A percentile compares a stretch with the other conserved stretches of the same genome.
phyloP scores from a whole-genome alignment of 2,888 invertebrate genomes.

The Didymodactylos carnosus region DNA sequence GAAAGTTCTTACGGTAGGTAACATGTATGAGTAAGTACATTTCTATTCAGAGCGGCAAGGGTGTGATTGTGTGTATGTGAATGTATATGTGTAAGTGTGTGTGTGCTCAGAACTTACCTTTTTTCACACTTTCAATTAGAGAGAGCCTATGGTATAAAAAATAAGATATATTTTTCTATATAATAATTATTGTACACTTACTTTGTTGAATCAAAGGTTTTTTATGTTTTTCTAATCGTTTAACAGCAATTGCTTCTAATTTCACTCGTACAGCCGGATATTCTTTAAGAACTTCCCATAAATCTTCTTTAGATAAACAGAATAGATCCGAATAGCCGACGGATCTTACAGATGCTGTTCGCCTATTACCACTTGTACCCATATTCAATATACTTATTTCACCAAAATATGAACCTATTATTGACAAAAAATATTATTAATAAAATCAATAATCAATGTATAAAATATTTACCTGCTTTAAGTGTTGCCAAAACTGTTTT shows the following conservation, averaged over 20 bases:
- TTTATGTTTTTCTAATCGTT: conserved; percentile 88
- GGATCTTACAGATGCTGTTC: conserved; percentile 83
- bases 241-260: conserved; percentile 85
- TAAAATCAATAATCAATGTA: not conserved
- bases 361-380: conserved; percentile 82
- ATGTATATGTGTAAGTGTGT: too few relatives aligned
- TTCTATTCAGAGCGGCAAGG: too few relatives aligned
- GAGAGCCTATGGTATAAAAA: not conserved
- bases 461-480: conserved; percentile 51
- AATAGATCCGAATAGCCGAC: conserved; percentile 97
- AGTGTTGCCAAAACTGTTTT: conserved; percentile 82
- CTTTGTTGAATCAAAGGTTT: conserved; percentile 37
- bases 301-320: conserved; percentile 92
- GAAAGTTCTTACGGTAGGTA: too few relatives aligned
- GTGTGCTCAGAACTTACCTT: too few relatives aligned
- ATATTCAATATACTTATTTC: conserved; percentile 98
- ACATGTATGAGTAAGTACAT: too few relatives aligned
- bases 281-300: conserved; percentile 86
- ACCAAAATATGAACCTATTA: conserved; percentile 76
- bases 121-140: not conserved
- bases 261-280: conserved; percentile 45
- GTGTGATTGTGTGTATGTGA: too few relatives aligned
- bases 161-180: not conserved
- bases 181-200: not conserved
- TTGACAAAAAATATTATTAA: not conserved